Evolutionary conservation across 2,888 invertebrate species (phyloP).

Genomic region (Reticulitermes lucifugus): DNA sequence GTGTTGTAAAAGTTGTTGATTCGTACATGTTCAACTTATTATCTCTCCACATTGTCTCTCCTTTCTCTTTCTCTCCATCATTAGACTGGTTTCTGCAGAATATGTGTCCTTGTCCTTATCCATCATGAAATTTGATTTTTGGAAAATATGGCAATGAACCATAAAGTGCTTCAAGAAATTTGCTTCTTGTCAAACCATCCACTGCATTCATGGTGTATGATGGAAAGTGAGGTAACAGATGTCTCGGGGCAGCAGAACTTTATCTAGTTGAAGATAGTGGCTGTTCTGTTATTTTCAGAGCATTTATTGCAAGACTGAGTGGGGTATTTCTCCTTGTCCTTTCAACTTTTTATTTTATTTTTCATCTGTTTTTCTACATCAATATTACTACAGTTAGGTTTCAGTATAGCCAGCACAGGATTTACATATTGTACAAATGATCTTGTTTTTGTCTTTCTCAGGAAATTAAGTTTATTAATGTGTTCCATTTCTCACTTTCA

Average conservation of each 20-base stretch:
- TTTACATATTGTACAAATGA: background rate
- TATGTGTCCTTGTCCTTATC: too few species aligned
- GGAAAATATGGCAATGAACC: background rate
- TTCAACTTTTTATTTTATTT: background rate
- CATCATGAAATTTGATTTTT: background rate
- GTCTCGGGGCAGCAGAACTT: background rate
- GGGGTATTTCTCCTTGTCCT: background rate
- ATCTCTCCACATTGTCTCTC: too few species aligned
- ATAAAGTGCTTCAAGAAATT: background rate
- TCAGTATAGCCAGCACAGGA: background rate
- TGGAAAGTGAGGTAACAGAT: background rate
- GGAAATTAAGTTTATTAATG: background rate
- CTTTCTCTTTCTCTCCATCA: too few species aligned
- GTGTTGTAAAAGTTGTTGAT: too few species aligned
- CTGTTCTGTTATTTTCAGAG: background rate
- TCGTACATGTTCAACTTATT: too few species aligned
- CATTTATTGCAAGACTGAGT: background rate
- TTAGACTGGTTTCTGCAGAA: too few species aligned
- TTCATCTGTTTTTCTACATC: background rate
- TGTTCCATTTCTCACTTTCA: background rate
- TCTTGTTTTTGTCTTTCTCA: background rate
- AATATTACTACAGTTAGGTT: background rate
- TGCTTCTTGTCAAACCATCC: background rate
- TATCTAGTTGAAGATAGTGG: background rate
- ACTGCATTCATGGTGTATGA: background rate